phyloP scores from a whole-genome alignment of 2,888 invertebrate species.

The Meghimatium bilineatum region DNA sequence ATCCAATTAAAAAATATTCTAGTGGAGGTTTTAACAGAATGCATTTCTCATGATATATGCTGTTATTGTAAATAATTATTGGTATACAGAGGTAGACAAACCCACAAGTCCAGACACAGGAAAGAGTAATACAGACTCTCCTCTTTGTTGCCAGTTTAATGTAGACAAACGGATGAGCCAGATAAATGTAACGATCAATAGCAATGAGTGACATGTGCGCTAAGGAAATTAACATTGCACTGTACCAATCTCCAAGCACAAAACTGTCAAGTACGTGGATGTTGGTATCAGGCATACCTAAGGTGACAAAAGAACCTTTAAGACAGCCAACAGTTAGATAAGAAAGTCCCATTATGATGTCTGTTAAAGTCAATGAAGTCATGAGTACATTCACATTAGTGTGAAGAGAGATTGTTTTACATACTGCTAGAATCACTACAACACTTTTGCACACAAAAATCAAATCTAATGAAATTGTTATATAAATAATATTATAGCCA shows the following conservation, averaged over 20 bases:
- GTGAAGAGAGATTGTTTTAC: background rate
- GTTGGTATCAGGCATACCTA: too few species aligned
- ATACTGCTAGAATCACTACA: background rate
- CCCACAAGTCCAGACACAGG: background rate
- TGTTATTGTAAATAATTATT: background rate
- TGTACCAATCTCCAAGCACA: background rate
- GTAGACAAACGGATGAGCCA: conserved; percentile 26
- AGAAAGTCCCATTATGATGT: background rate
- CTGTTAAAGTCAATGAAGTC: conserved; percentile 1
- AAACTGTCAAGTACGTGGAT: background rate
- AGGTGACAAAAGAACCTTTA: too few species aligned
- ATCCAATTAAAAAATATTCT: background rate
- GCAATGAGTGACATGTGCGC: conserved; percentile 27
- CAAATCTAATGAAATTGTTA: background rate
- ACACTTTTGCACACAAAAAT: background rate
- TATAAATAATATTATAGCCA: background rate
- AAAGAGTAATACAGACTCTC: background rate
- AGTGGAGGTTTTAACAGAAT: background rate
- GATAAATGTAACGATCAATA: conserved; percentile 27
- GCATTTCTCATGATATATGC: conserved; percentile 6
- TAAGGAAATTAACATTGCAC: background rate
- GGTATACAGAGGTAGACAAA: background rate
- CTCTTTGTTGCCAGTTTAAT: background rate
- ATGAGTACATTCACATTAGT: background rate
- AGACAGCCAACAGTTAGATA: background rate